Conservation (phyloP, 2,888 invertebrate genomes). For the Tanypteryx hageni region DNA sequence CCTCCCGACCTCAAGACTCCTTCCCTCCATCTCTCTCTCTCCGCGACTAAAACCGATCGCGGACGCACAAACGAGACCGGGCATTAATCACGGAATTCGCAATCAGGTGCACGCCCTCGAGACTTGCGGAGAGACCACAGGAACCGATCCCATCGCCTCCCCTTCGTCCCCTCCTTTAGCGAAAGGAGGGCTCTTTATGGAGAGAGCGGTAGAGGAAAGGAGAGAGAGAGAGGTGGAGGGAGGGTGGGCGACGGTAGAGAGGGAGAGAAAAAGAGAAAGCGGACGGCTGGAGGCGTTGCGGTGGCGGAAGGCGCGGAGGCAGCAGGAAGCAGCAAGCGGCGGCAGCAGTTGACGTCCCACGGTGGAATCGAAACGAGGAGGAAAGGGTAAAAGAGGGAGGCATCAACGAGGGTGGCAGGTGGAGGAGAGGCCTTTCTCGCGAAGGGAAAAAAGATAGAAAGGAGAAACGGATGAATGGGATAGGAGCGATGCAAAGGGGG, state of each 20-base stretch:
- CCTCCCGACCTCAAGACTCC: background rate
- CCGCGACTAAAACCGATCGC: background rate
- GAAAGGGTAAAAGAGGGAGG: background rate
- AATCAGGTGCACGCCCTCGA: conserved; percentile 53
- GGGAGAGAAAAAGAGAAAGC: background rate
- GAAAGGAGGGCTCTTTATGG: background rate
- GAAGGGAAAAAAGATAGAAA: background rate
- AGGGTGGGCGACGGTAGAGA: no score
- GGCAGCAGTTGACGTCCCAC: background rate
- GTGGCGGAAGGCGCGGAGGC: no score
- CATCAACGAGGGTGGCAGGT: background rate
- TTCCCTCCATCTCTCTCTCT: background rate
- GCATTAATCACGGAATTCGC: conserved; percentile 59
- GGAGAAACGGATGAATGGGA: conserved; percentile 53
- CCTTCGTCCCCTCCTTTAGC: background rate
- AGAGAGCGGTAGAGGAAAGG: background rate
- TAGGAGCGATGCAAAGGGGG: background rate
- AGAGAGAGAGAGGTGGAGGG: background rate
- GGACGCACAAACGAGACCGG: conserved; percentile 46
- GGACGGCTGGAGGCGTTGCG: no score
- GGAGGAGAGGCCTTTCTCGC: background rate
- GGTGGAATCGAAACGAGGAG: background rate
- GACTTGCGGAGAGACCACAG: background rate
- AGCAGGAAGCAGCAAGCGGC: background rate
- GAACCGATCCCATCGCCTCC: background rate